These are phyloP conservation scores for Meteorus cinctellus DNA, from an alignment of 2,888 invertebrate genomes.

Conservation along the genomic window DNA sequence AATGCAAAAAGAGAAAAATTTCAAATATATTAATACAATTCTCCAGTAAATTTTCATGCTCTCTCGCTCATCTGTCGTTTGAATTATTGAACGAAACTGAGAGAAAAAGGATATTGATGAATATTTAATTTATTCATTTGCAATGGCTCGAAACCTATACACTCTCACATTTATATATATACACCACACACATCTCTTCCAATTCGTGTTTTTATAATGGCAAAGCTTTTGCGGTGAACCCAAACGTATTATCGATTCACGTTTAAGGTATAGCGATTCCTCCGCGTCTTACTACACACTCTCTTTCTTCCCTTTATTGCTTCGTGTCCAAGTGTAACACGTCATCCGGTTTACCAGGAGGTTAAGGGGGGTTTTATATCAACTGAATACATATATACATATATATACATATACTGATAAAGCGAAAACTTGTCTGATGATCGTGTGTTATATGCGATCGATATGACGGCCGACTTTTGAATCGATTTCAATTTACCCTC, in stretches of 20 bases:
- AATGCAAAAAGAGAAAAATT: background rate
- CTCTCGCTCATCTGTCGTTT: constrained; percentile 12
- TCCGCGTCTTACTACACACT: background rate
- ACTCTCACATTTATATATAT: background rate
- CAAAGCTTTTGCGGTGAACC: constrained; percentile 14
- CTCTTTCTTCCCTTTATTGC: constrained; percentile 3
- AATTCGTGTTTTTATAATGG: constrained; percentile 19
- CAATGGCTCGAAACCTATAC: background rate
- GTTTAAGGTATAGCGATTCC: constrained; percentile 8
- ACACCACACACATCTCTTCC: background rate
- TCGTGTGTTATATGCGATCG: constrained; percentile 44
- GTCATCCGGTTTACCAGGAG: constrained; percentile 28
- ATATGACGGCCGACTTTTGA: constrained; percentile 54
- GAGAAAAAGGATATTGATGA: constrained; percentile 1
- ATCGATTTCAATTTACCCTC: constrained; percentile 73
- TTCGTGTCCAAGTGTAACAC: constrained; percentile 29
- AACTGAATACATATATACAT: background rate
- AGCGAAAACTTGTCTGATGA: constrained; percentile 22
- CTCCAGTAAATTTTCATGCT: background rate
- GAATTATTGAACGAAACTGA: constrained; percentile 5
- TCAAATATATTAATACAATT: background rate
- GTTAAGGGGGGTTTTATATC: background rate
- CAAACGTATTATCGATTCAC: constrained; percentile 30
- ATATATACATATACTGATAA: constrained; percentile 6
- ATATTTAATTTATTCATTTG: constrained; percentile 23